Evolutionary conservation across 2,888 invertebrate species (phyloP), one percentile per base, ranked within the genome.

Genomic region (Allacma fusca): DNA sequence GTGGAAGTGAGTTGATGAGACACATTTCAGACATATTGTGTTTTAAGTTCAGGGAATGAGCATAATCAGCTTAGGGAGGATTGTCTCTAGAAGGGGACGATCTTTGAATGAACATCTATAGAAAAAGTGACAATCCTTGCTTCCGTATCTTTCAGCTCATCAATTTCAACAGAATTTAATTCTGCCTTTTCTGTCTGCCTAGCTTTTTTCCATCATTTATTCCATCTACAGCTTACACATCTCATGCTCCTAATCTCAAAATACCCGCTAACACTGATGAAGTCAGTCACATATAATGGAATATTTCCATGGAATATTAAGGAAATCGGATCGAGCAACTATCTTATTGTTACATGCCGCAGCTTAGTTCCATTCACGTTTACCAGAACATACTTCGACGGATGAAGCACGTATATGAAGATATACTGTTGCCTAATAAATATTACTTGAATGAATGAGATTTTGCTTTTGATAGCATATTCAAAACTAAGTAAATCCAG

Each of bases 91-190:
- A 62, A 68, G 68, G 68, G 68, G 68, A 68, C 40, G 13, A 68
- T 68, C 40, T 68, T 43, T 68, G 68, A 68, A 23, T 68, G 68
- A 68, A 68, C 68, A 21, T 40, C 16, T 68, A 62, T 62, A 68
- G 34, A 21, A 29, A 67, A 68, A 68, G 68, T 68, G 68, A 68
- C 68, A 68, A 68, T 68, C 68, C 62, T 62, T 23, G 24, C 68
- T 50, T 29, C 40, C 70, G 28, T 72, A 72, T 72, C 72, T 72
- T 23, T 29, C 59, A 34, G 62, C 59, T 62, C 72, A 72, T 72
- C 72, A 72, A 29, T 72, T 72, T 72, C 28, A 34, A 62, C 59
- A 72, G 72, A 72, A 72, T 59, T 72, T 34, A 59, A 72, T 57
- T 19, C 59, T 57, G 26, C 62, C 59, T 72, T 59, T 28, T 23